phyloP scores from a whole-genome alignment of 1,140 invertebrate genomes.

The Drosophila lacertosa region DNA sequence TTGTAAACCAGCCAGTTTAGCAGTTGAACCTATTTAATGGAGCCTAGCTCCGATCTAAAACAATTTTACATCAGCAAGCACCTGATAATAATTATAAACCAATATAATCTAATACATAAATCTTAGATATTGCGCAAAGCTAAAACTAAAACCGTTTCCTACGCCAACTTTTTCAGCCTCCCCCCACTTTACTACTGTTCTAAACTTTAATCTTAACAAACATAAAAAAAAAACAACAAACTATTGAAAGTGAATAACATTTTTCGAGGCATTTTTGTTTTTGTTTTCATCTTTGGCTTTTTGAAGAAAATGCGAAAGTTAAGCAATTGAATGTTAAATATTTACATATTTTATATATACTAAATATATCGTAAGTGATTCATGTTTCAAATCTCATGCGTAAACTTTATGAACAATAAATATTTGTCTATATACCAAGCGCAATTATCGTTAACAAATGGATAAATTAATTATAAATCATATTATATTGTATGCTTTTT shows the following conservation, averaged over 20 bases:
- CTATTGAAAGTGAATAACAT: not conserved
- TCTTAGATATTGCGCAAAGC: conserved; percentile 3
- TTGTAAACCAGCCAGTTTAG: conserved; percentile 39
- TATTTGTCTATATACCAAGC: conserved; percentile 19
- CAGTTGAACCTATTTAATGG: conserved; percentile 27
- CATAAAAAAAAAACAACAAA: not conserved
- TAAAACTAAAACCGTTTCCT: conserved; percentile 35
- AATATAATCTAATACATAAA: conserved; percentile 1
- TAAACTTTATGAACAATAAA: conserved; percentile 4
- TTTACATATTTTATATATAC: conserved; percentile 40
- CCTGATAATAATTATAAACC: conserved; percentile 6
- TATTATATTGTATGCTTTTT: conserved; percentile 44
- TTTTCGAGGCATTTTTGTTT: conserved; percentile 34
- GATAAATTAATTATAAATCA: conserved; percentile 18
- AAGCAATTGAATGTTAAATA: conserved; percentile 39
- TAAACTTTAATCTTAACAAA: not conserved
- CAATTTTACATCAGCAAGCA: conserved; percentile 18
- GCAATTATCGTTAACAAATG: conserved; percentile 36
- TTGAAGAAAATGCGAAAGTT: conserved; percentile 17
- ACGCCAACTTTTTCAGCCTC: conserved; percentile 45
- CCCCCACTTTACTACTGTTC: conserved; percentile 13
- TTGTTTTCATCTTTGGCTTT: conserved; percentile 14
- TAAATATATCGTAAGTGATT: conserved; percentile 29
- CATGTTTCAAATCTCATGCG: conserved; percentile 24
- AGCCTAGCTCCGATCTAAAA: conserved; percentile 33